Percentiles rank a stretch among this genome's conserved stretches.
phyloP scores from a whole-genome alignment of 2,113 vertebrate genomes.

The Platysternon megacephalum region DNA sequence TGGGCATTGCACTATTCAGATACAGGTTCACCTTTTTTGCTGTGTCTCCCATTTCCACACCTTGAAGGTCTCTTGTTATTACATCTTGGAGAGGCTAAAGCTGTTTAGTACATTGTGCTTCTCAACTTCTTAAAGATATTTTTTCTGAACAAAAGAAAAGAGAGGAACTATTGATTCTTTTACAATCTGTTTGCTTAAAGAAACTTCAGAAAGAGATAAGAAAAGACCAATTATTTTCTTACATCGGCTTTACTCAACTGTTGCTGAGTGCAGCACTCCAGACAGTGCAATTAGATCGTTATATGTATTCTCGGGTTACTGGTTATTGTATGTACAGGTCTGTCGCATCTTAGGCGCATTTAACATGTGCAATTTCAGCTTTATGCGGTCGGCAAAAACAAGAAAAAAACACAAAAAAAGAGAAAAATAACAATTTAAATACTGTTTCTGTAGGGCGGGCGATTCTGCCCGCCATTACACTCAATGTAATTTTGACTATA shows the following conservation, averaged over 20 bases:
- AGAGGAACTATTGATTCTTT: background rate
- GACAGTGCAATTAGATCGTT: background rate
- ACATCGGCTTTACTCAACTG: background rate
- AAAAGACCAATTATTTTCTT: conserved; percentile 30
- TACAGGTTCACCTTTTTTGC: background rate
- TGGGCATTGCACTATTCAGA: background rate
- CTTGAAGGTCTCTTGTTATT: background rate
- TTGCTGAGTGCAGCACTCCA: conserved; percentile 34
- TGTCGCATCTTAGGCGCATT: too few relatives aligned
- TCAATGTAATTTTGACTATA: too few relatives aligned
- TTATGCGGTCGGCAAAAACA: too few relatives aligned
- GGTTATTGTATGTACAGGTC: background rate
- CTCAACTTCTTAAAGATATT: conserved; percentile 4
- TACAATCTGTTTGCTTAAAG: background rate
- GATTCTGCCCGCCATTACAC: too few relatives aligned
- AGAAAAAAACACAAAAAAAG: too few relatives aligned
- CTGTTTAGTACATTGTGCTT: rapidly evolving
- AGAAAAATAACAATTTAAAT: too few relatives aligned
- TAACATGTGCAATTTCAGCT: too few relatives aligned
- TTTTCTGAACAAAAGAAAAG: background rate
- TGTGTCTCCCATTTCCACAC: background rate
- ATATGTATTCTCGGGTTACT: background rate
- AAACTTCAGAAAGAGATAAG: conserved; percentile 42
- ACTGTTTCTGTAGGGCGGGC: too few relatives aligned
- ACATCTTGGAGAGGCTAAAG: background rate